These are phyloP conservation scores for Microcebus jonahi DNA, from an alignment of 2,113 vertebrate genomes.

Conservation along the genomic window DNA sequence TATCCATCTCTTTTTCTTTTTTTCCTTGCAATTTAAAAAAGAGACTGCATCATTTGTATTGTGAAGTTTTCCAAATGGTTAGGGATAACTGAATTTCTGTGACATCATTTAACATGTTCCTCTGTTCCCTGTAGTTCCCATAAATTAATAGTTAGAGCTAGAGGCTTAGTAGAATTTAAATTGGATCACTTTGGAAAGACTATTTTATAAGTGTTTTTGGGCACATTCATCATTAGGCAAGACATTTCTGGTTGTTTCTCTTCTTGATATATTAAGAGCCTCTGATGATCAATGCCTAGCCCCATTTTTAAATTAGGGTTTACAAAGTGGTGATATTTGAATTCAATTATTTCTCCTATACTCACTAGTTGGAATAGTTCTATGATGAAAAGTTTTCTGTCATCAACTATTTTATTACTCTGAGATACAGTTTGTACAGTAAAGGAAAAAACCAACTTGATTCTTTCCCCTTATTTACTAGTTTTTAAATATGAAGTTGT, in stretches of 20 bases:
- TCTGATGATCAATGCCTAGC: slow-evolving; percentile 2
- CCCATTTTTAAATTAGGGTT: background rate
- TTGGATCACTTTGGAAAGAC: slow-evolving; percentile 36
- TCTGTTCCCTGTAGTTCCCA: background rate
- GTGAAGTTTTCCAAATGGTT: background rate
- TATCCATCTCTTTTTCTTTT: background rate
- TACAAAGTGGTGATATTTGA: background rate
- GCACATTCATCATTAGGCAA: background rate
- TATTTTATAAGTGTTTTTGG: background rate
- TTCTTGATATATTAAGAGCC: slow-evolving; percentile 2
- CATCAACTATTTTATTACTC: background rate
- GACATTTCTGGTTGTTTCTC: slow-evolving; percentile 2
- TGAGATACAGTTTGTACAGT: background rate
- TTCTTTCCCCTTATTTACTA: background rate
- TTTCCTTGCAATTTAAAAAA: background rate
- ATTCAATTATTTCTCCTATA: background rate
- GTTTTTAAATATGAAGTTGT: background rate
- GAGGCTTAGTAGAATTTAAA: slow-evolving; percentile 44
- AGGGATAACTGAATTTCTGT: background rate
- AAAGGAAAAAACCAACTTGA: background rate
- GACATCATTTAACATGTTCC: background rate
- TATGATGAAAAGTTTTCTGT: background rate
- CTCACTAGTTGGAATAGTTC: background rate
- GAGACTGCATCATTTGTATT: background rate
- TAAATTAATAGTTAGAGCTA: slow-evolving; percentile 34